phyloP scores from a whole-genome alignment of 2,888 invertebrate genomes.

The Sminthurides aquaticus region DNA sequence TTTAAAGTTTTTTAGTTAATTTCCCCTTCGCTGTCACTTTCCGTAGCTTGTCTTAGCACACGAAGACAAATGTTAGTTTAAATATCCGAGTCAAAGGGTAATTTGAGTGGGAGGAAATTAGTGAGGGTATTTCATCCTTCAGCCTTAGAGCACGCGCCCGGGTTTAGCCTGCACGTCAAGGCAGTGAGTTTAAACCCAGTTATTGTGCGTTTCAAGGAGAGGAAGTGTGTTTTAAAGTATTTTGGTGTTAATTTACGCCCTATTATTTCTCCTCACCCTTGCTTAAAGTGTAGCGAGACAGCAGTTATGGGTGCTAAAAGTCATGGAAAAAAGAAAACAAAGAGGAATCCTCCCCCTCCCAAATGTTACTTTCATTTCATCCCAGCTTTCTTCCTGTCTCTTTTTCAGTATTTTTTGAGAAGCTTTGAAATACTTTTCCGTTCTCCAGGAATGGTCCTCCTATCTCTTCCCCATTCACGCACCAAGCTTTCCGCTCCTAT shows the following conservation, averaged over 20 bases:
- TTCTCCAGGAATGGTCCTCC: too few relatives aligned
- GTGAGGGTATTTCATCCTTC: too few relatives aligned
- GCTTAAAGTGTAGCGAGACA: neutral
- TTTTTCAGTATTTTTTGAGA: neutral
- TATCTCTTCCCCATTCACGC: too few relatives aligned
- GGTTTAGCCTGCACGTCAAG: neutral
- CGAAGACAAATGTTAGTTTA: too few relatives aligned
- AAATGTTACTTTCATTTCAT: too few relatives aligned
- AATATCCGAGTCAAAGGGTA: neutral
- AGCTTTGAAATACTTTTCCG: too few relatives aligned
- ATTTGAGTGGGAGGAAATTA: neutral
- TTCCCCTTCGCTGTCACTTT: too few relatives aligned
- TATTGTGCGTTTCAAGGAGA: neutral
- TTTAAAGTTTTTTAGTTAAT: too few relatives aligned
- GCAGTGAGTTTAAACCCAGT: neutral
- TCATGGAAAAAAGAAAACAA: conserved; percentile 10
- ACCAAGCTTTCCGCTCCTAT: too few relatives aligned
- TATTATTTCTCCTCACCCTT: neutral
- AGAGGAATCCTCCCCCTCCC: neutral
- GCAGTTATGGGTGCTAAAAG: conserved; percentile 15
- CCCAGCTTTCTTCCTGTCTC: too few relatives aligned
- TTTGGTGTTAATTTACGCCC: conserved; percentile 18
- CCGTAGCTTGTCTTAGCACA: too few relatives aligned
- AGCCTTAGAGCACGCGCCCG: neutral
- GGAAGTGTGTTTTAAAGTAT: neutral